Evolutionary conservation across 1,140 invertebrate species (phyloP), one percentile per base, ranked within the genome.

Genomic region (Drosophila sturtevanti): DNA sequence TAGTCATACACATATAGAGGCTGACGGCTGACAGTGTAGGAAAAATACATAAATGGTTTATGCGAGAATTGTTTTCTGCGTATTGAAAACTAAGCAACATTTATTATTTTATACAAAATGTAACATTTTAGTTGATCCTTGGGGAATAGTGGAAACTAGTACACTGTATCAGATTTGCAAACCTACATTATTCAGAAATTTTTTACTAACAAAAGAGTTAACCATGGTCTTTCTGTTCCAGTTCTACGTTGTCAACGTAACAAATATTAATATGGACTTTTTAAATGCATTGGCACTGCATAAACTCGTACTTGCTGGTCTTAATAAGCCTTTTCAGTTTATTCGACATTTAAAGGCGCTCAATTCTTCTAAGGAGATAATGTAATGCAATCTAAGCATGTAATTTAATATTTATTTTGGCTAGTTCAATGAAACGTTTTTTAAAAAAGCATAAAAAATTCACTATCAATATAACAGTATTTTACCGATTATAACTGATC

Each of bases 1-100:
- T 31, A 6, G 24, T 31, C 44, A 65, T 14, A 59, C 51, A 61
- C 31, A 31, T 48, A 31, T 10, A 58, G 37, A 27, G 41, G 35
- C 27, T 35, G 60, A 60, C 14, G 34, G 14, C 34, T 34, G 31
- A 56, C n/a, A n/a, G n/a, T n/a, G n/a, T n/a, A n/a, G n/a, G 22
- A 56, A 65, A 37, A 59, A 68, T 18, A 52, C 41, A 64, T 34
- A 64, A 55, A 65, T 54, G 16, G 69, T 63, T 75, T 72, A 63
- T 72, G 35, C 60, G 69, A 4, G 4, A 22, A 60, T n/a, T 60
- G 27, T 35, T 54, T 24, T 27, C 0, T 63, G 48, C 7, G 31
- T 21, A 48, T 21, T 48, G 10, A 16, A 14, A 18, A 44, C 7
- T 9, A 2, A 41, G 2, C 41, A 44, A 44, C 41, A 44, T n/a